Percentiles rank a stretch among this genome's conserved stretches.
Conservation (phyloP, 2,113 vertebrate species). For the Daubentonia madagascariensis region DNA sequence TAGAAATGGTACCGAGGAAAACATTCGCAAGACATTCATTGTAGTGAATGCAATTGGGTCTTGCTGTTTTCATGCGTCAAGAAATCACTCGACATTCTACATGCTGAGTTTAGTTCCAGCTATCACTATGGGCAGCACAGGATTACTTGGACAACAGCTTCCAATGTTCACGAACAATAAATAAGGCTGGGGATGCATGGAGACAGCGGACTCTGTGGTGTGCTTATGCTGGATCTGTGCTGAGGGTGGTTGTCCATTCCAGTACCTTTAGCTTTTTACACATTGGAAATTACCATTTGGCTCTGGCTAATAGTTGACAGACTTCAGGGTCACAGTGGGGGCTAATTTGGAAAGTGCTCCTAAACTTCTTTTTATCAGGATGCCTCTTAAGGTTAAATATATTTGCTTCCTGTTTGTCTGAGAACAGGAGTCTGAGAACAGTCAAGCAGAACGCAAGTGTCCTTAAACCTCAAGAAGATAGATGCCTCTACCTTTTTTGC, state of each 20-base stretch:
- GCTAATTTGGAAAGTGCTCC: not conserved
- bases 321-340: not conserved
- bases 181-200: not conserved
- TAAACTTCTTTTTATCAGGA: not conserved
- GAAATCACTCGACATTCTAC: not conserved
- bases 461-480: not conserved
- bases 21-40: not conserved
- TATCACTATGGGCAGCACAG: not conserved
- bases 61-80: not conserved
- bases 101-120: not conserved
- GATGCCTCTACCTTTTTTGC: not conserved
- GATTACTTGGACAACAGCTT: not conserved
- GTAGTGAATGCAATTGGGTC: not conserved
- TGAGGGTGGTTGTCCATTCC: not conserved
- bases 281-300: not conserved
- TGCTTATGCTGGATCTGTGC: not conserved
- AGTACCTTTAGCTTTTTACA: not conserved
- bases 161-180: not conserved
- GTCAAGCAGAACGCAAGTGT: not conserved
- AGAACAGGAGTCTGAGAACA: not conserved
- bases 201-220: no score
- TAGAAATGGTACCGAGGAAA: not conserved
- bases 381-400: not conserved
- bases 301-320: not conserved
- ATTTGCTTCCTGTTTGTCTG: not conserved